Base-by-base conservation (phyloP, 1,140 invertebrate genomes). In the Orchestia grillus region DNA sequence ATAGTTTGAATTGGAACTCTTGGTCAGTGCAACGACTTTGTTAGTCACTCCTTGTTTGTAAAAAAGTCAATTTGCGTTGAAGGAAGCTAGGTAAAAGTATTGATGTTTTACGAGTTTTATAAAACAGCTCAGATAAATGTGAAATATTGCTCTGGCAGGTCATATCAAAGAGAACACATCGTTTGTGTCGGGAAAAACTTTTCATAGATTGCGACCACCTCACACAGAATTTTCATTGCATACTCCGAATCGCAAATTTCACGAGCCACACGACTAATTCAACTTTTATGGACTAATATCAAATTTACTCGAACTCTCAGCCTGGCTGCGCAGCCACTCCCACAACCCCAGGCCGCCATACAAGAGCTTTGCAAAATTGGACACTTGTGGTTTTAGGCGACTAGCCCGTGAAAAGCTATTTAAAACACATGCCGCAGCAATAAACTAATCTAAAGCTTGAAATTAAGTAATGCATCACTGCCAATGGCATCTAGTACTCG, bases 381-480 rank as follows among this genome's bases (percentile, higher is more conserved):
- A 77, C 47, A 6, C 6, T 53, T 19, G 47, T 6, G 47, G 3
- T 77, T 77, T 77, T 77, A 36, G 11, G 28, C 88, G 88, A 90
- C 88, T 42, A 90, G 43, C 88, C n/a, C 41, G n/a, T 44, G n/a
- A 90, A 41, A 41, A 44, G 88, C 88, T 42, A 42, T 90, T 90
- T 90, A 90, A 90, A 41, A 90, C 41, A 41, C 43, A 42, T 44
- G 41, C 88, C 43, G 43, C 88, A 16, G 88, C 88, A 90, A 90
- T 90, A 90, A 90, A 90, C 88, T 90, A 90, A 90, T 90, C 88
- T 90, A 90, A 90, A 90, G 88, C 88, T 44, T 28, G 88, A 90
- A 90, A 90, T 90, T 90, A 90, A 90, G 88, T 28, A 90, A 90
- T 90, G 15, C 88, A 90, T 90, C 88, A 90, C n/a, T 42, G 88